A percentile compares a stretch with the other conserved stretches of the same genome.
phyloP scores from a whole-genome alignment of 2,113 vertebrate species.

The Podocnemis expansa region DNA sequence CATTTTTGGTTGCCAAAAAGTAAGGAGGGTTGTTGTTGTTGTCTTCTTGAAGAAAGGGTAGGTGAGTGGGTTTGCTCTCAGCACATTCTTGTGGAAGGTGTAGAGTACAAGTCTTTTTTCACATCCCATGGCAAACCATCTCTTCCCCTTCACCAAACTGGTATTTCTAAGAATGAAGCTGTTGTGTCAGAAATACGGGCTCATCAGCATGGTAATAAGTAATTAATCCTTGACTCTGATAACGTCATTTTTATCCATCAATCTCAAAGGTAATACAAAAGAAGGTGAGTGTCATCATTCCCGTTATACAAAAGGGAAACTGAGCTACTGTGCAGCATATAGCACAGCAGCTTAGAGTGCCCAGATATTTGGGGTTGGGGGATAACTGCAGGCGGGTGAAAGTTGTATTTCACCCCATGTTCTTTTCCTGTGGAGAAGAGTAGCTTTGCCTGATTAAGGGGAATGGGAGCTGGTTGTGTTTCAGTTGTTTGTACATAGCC shows the following conservation, averaged over 20 bases:
- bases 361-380: no score
- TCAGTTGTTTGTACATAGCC: conserved; percentile 21
- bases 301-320: rapidly evolving
- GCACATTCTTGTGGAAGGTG: rapidly evolving
- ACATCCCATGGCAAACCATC: not conserved
- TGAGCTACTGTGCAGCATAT: rapidly evolving
- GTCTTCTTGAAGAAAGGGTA: not conserved
- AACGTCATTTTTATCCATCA: not conserved
- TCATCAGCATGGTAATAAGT: not conserved
- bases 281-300: rapidly evolving
- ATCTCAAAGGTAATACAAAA: not conserved
- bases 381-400: not conserved
- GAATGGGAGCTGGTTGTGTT: rapidly evolving
- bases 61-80: not conserved
- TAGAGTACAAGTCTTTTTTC: not conserved
- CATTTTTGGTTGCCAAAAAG: not conserved
- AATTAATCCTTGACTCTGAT: not conserved
- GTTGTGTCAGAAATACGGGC: not conserved
- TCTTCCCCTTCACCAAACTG: not conserved
- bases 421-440: not conserved
- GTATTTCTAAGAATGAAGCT: not conserved
- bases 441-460: not conserved
- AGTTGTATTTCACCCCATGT: not conserved
- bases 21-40: not conserved
- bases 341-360: not conserved